Base-by-base conservation (phyloP, 2,113 vertebrate species). In the Melanostigma gelatinosum region DNA sequence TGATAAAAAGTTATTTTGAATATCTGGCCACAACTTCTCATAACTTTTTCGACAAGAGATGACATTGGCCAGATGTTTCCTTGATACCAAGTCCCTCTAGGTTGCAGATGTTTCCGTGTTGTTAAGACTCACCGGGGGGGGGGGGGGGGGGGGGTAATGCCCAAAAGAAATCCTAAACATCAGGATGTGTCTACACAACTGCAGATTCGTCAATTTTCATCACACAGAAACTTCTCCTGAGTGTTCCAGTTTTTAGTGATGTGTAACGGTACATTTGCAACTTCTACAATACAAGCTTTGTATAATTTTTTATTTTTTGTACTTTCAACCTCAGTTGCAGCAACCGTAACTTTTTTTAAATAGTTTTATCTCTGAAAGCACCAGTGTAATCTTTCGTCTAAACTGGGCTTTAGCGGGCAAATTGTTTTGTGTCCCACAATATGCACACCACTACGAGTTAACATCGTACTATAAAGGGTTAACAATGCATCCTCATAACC, bases 1-100 rank as follows among this genome's bases (percentile, higher is more conserved):
- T 77, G 20, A 70, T 48, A 0, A 73, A 66, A 77, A 32, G 16
- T 42, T 68, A 1, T 50, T 42, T 24, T 68, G 5, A 77, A 60
- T 77, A 68, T 36, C 32, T 74, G 50, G 8, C 24, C 60, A 54
- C 50, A 68, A 68, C 40, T 46, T 63, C 27, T 38, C 42, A 54
- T 62, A 13, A 44, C 22, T 44, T 60, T 82, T 54, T 44, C 11
- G 27, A 20, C 50, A 64, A 85, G 36, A 82, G 64, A 60, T 77
- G 27, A 80, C 75, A 74, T 27, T 55, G 8, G 15, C 60, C 83
- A 85, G 72, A 80, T 57, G 66, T 68, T 80, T 87, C 79, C 73
- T 80, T 0, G n/a, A 75, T 50, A 61, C n/a, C 3, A 38, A 11
- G 12, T 69, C 63, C 48, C 55, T 76, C 38, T 22, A 52, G 16